These are phyloP conservation scores for Pyrgus malvae DNA, from an alignment of 2,888 invertebrate species.

Conservation along the genomic window DNA sequence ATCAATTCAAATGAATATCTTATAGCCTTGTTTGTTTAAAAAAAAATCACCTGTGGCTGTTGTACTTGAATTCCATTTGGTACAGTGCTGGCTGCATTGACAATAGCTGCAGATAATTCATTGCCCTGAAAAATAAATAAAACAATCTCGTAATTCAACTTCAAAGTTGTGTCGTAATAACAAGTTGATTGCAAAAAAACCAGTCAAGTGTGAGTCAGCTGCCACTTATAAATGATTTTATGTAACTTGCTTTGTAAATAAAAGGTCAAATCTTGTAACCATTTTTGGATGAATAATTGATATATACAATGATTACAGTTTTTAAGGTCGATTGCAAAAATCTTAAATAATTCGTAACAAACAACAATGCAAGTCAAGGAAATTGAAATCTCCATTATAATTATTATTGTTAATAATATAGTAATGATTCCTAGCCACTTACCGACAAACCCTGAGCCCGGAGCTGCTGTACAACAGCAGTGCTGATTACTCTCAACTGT, in stretches of 20 bases:
- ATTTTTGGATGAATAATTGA: too few species aligned
- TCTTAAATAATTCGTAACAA: too few species aligned
- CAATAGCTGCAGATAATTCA: slow-evolving; percentile 76
- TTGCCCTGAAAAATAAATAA: slow-evolving; percentile 64
- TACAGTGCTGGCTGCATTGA: slow-evolving; percentile 71
- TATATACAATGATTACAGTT: too few species aligned
- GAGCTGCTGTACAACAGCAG: slow-evolving; percentile 81
- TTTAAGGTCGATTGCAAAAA: too few species aligned
- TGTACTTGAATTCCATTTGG: slow-evolving; percentile 75
- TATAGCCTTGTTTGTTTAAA: too few species aligned
- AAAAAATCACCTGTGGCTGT: slow-evolving; percentile 69
- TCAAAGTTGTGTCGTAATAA: neutral
- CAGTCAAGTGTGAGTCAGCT: neutral
- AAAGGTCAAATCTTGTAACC: neutral
- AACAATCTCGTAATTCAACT: neutral
- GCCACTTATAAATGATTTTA: neutral
- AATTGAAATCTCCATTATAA: too few species aligned
- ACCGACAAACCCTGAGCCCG: slow-evolving; percentile 78
- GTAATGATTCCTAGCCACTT: too few species aligned
- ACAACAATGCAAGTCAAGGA: too few species aligned
- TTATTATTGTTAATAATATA: too few species aligned
- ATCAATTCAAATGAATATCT: too few species aligned
- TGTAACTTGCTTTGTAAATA: neutral
- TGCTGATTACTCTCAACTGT: slow-evolving; percentile 82
- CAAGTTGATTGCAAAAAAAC: neutral